A percentile compares a stretch with the other conserved stretches of the same genome.
These are phyloP conservation scores for Thaumatotibia leucotreta DNA, from an alignment of 1,140 invertebrate species.

Conservation along the genomic window DNA sequence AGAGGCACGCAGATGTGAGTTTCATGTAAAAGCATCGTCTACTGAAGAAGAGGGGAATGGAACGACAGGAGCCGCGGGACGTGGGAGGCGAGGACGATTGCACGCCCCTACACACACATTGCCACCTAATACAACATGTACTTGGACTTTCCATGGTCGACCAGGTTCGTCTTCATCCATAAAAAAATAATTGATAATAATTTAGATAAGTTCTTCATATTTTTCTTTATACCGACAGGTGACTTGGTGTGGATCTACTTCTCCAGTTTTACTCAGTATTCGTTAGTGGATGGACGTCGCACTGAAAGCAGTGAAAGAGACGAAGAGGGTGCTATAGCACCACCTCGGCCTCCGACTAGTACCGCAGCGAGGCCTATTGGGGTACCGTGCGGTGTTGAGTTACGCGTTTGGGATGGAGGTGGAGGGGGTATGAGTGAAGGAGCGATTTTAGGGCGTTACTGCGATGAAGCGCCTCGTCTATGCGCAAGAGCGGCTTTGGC, in stretches of 20 bases:
- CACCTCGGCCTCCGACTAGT: constrained; percentile 19
- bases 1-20: constrained; percentile 80
- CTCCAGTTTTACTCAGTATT: constrained; percentile 86
- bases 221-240: constrained; percentile 47
- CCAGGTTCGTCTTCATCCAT: constrained; percentile 68
- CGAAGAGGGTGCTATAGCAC: constrained; percentile 31
- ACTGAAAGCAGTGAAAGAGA: constrained; percentile 53
- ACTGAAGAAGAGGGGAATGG: constrained; percentile 63
- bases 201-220: background rate
- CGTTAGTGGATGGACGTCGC: constrained; percentile 77
- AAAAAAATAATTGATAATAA: too few species aligned
- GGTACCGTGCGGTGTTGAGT: constrained; percentile 76
- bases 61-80: constrained; percentile 43
- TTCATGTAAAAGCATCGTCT: constrained; percentile 83
- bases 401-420: constrained; percentile 80
- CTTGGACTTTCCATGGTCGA: constrained; percentile 88
- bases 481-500: constrained; percentile 89
- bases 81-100: constrained; percentile 76
- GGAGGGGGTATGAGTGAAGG: constrained; percentile 52
- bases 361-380: constrained; percentile 24
- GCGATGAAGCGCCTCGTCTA: constrained; percentile 84
- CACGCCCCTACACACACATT: constrained; percentile 89
- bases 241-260: constrained; percentile 93
- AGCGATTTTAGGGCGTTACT: constrained; percentile 79
- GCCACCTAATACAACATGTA: constrained; percentile 90